Base-by-base conservation (phyloP, 2,888 invertebrate species). In the Athrips mouffetella region DNA sequence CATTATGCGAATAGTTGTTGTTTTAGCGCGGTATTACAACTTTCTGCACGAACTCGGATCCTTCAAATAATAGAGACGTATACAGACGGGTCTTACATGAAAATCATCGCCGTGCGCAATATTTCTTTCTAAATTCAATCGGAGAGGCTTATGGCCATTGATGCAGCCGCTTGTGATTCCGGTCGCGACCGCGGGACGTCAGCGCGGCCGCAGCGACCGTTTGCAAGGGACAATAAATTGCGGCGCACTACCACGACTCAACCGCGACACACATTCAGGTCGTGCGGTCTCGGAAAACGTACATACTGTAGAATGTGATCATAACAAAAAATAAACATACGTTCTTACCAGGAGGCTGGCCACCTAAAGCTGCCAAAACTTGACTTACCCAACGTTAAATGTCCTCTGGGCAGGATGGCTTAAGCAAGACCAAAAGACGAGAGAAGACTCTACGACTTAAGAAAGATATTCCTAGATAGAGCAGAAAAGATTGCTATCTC, bases 151-250 rank as follows among this genome's bases (percentile, higher is more conserved):
- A 42, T n/a, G 37, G 37, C 4, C 37, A 37, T 37, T 37, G 20
- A 37, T n/a, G 4, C 10, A 11, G 30, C 25, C 30, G 11, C 44
- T 44, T 44, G 44, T 44, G 16, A 44, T 44, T 44, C 44, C 10
- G 30, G n/a, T 11, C 16, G 44, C 20, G 30, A 13, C 27, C 16
- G 33, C 33, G n/a, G 10, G 3, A 2, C 13, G 33, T 3, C 18
- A 10, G n/a, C 16, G 33, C 33, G 33, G 16, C 40, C 42, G 23
- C 44, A 30, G 15, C 33, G 15, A 29, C 70, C 67, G 60, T 62
- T 62, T 58, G 65, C 64, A 67, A 61, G 70, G 77, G 76, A 81
- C 80, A 76, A 81, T 81, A 80, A 80, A 80, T 77, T 76, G 77
- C 65, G 70, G 73, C 61, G 66, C 68, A 67, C 63, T 63, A 67